Evolutionary conservation across 2,113 vertebrate species (phyloP).

Genomic region (Lasiurus cinereus): DNA sequence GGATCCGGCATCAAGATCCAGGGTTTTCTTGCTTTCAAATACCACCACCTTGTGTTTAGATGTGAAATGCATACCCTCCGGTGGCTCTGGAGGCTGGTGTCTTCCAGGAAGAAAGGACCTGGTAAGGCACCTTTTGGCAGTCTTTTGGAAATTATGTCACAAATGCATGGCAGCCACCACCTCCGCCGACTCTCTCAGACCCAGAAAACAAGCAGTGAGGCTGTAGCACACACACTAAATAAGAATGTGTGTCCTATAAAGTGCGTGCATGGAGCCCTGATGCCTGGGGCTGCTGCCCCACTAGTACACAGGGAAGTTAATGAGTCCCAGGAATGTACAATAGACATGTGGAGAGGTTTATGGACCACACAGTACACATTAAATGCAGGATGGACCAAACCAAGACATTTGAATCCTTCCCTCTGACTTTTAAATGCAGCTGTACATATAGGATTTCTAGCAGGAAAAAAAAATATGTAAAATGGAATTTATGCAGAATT

Average conservation of each 20-base stretch:
- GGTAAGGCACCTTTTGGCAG: background rate
- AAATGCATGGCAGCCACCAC: background rate
- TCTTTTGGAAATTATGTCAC: slow-evolving; percentile 12
- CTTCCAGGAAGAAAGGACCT: background rate
- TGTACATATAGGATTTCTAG: background rate
- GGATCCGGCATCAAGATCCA: background rate
- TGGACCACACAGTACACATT: background rate
- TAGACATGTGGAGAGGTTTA: background rate
- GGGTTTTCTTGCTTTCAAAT: slow-evolving; percentile 64
- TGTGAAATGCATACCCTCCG: background rate
- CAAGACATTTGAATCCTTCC: background rate
- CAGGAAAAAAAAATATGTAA: background rate
- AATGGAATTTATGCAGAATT: background rate
- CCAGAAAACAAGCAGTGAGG: background rate
- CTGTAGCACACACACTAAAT: background rate
- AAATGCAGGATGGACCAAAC: background rate
- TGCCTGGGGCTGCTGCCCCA: background rate
- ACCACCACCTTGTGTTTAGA: slow-evolving; percentile 70
- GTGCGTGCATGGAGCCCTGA: background rate
- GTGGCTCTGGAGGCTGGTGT: background rate
- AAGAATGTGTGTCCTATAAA: background rate
- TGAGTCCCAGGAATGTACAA: background rate
- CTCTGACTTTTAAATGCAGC: background rate
- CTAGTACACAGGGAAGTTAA: background rate
- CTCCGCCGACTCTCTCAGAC: background rate